Base-by-base conservation (phyloP, 1,140 invertebrate genomes). In the Bombus haemorrhoidalis region DNA sequence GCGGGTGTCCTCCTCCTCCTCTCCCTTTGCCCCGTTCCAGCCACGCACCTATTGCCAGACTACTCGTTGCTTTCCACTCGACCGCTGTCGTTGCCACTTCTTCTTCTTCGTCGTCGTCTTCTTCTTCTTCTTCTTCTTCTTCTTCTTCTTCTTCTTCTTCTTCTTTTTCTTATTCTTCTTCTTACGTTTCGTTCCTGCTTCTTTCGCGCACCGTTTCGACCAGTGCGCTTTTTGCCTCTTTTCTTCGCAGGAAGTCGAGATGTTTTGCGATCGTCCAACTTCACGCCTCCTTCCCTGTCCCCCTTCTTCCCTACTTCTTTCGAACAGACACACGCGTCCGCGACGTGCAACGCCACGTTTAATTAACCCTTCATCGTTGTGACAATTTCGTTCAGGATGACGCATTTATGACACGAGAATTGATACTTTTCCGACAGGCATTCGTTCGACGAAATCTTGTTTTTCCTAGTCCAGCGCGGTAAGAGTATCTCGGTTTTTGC, bases 21-120 rank as follows among this genome's bases (percentile, higher is more conserved):
- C 69, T 34, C 57, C 22, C 18, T 22, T 34, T 2, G 4, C 22
- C 18, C 28, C 10, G 5, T 34, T 10, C 37, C 22, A 10, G 1
- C 32, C 68, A 22, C 15, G 34, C 32, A 68, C 41, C 77, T 47
- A 79, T 80, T 22, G n/a, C 15, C 71, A 39, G 59, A 59, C 74
- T 53, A 41, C 74, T 72, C 82, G 74, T 59, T 57, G 64, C 82
- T 79, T 62, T 84, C 82, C 82, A 57, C 82, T 84, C 75, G 43
- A 79, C 25, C 32, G 47, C 73, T 66, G 39, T n/a, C 62, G 37
- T 59, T 47, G 53, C 72, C 43, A 28, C 74, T 25, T 76, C 12
- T 77, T 79, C 62, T 43, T 64, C 75, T 66, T 78, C 32, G 2
- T 47, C 47, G 18, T 37, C 32, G 25, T 78, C 32, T 8, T 68